A percentile compares a stretch with the other conserved stretches of the same genome.
Conservation (phyloP, 2,797 vertebrate species). For the Chloroceryle inda region DNA sequence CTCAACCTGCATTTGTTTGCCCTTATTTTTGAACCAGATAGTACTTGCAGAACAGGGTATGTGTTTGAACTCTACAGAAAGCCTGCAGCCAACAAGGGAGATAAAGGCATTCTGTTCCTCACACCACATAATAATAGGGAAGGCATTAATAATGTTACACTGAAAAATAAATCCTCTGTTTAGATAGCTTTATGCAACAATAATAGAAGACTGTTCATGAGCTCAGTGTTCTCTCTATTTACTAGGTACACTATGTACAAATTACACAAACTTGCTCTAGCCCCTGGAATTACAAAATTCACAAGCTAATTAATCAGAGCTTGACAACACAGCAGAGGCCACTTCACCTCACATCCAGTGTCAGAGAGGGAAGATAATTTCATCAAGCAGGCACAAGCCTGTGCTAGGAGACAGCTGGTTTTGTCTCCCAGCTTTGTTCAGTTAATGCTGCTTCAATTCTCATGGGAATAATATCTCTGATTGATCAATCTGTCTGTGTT, state of each 20-base stretch:
- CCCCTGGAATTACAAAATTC: conserved; percentile 24
- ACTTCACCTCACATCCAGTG: not conserved
- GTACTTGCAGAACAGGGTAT: not conserved
- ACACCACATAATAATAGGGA: not conserved
- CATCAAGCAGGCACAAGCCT: not conserved
- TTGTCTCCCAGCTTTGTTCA: not conserved
- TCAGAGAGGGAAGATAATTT: conserved; percentile 3
- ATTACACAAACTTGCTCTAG: not conserved
- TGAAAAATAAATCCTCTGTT: conserved; percentile 12
- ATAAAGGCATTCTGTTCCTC: conserved; percentile 36
- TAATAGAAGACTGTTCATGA: not conserved
- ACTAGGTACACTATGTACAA: conserved; percentile 5
- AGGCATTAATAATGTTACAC: conserved; percentile 8
- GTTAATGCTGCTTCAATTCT: not conserved
- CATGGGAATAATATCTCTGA: not conserved
- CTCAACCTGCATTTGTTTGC: not conserved
- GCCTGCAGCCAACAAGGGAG: not conserved
- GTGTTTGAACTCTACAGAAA: conserved; percentile 10
- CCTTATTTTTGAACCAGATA: not conserved
- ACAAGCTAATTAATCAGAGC: conserved; percentile 36
- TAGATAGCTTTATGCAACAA: conserved; percentile 19
- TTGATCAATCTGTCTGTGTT: not conserved
- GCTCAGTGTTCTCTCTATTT: conserved; percentile 21
- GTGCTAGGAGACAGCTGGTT: not conserved
- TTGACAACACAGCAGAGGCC: conserved; percentile 3